Evolutionary conservation across 2,113 vertebrate species (phyloP), one percentile per base, ranked within the genome.

Genomic region (Syngnathus typhle): DNA sequence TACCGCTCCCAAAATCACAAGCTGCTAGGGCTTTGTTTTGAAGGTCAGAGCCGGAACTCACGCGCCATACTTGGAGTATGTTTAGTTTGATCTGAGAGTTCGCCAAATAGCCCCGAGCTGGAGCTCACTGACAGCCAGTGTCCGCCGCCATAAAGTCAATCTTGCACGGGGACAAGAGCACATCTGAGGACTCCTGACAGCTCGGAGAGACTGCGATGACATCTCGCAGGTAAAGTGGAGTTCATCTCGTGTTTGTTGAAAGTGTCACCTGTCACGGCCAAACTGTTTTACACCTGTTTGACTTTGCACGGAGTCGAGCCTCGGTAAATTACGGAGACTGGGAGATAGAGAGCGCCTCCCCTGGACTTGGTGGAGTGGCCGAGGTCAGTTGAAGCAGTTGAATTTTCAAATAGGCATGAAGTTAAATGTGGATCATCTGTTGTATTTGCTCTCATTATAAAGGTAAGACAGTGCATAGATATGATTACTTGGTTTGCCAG

Each of bases 191-290:
- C 76, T 55, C 60, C 69, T 76, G 83, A 85, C 78, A 79, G 78
- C 81, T 75, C 68, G 64, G 68, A 73, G 62, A 72, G 60, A 81
- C 81, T 86, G 92, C 80, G 79, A 94, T 94, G 93, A 94, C 92
- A 84, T 94, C 93, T 85, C 93, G 93, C 88, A 94, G 93, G 93
- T 94, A 88, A 64, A 87, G 85, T 36, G 4, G 13, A 0, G 0
- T 32, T 67, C 65, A 23, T 36, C 67, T 71, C 13, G 63, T 59
- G 11, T 13, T 62, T 32, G 27, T 62, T 62, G 6, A 12, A 43
- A 18, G 21, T 27, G 41, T 44, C 60, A 44, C 60, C 41, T 44
- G 39, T 44, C 21, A 44, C 15, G 21, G 38, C 21, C 21, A 13
- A 44, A 43, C n/a, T 39, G 39, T 56, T 67, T 16, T 11, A 51